Evolutionary conservation across 2,888 invertebrate genomes (phyloP), one percentile per base, ranked within the genome.

Genomic region (Drosophila sordidula): DNA sequence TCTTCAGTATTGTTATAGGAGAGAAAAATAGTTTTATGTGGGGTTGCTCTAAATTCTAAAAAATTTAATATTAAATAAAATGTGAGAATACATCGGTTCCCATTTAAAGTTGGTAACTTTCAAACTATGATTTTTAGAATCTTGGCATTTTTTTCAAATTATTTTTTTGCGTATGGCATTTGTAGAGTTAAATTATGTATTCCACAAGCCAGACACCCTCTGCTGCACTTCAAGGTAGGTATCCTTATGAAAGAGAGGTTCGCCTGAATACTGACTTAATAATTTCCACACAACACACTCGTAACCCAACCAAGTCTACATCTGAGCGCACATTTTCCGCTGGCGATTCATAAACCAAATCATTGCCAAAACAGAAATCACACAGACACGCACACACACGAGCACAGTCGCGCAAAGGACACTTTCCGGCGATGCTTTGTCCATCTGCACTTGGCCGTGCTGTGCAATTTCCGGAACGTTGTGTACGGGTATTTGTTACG

Each of bases 381-480:
- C 16, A 49, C 55, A 73, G 42, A 62, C 34, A 58, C 52, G 41
- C 32, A 25, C 42, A 59, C 36, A 38, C 26, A 39, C 32, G 49
- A 6, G 36, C 39, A 34, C n/a, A 39, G 8, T 9, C 50, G 47
- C 52, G 64, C 61, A 76, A 68, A 71, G 75, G 72, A 75, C 76
- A 72, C 63, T 76, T 67, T 41, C 59, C 70, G 65, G 52, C 51
- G 47, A 5, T 50, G 59, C 71, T 74, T 80, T 68, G 77, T 77
- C 65, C 57, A 77, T 61, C 70, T 76, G 77, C 76, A 76, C 76
- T 75, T 75, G 68, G 58, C 67, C 69, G 65, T 78, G 56, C 75
- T 72, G 55, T 63, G 76, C 76, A 76, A 75, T 78, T 79, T 78
- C 78, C 78, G 78, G 61, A 57, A 66, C 58, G 61, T 54, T 68